Base-by-base conservation (phyloP, 2,797 vertebrate species). In the Trichosurus vulpecula region DNA sequence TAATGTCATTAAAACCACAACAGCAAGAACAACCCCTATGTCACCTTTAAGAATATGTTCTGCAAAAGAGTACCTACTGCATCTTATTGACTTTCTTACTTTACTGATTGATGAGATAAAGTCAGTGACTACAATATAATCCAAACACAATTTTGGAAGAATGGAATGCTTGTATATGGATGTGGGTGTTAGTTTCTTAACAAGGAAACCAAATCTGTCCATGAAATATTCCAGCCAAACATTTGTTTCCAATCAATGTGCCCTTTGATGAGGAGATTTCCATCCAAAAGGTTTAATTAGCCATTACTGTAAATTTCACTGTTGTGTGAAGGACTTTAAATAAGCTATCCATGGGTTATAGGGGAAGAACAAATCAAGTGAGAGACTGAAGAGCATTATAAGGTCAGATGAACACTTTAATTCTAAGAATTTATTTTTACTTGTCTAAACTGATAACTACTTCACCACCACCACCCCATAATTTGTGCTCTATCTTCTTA, bases 211-310 rank as follows among this genome's bases (percentile, higher is more conserved):
- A 93, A 52, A 89, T 54, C 22, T 96, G 47, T 93, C 95, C 52
- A 58, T 52, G 93, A 95, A 87, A 4, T 51, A 93, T 92, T 30
- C 51, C 53, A 91, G 61, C 0, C 12, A 95, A 91, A 93, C 0
- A 58, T 95, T 91, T 74, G 6, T 94, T 97, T 96, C 5, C 94
- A 96, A 92, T 93, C 14, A 91, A 31, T 53, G 55, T 61, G 52
- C 92, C 61, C 95, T 54, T 91, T 90, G 91, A 55, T 53, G 19
- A 25, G 91, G 92, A 81, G 1, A 51, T n/a, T 95, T 95, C 27
- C 2, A 95, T 53, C 8, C 25, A 54, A 94, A 95, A 93, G 58
- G 30, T 51, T 74, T 54, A 13, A 74, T 55, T 35, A 35, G n/a
- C 16, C 52, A 35, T 96, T 90, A 95, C 91, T 16, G 52, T 52